A percentile compares a stretch with the other conserved stretches of the same genome.
Evolutionary conservation across 1,140 invertebrate species (phyloP).

Genomic region (Drosophila prosaltans): DNA sequence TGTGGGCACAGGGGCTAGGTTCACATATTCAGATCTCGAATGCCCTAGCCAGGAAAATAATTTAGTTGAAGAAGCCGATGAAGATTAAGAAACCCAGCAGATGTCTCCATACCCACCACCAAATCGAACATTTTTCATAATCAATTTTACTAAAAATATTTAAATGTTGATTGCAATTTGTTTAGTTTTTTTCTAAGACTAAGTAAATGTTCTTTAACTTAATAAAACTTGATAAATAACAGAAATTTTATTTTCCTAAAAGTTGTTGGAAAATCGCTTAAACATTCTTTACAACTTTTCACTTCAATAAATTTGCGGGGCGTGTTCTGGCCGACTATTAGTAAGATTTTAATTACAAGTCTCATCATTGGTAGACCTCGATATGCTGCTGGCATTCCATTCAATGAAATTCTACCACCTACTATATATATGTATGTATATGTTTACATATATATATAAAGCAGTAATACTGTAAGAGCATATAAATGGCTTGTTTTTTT

Average conservation of each 20-base stretch:
- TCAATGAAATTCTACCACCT: neutral
- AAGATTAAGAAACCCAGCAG: too few species aligned
- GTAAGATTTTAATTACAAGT: slow-evolving; percentile 56
- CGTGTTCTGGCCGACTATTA: slow-evolving; percentile 13
- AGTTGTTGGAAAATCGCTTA: neutral
- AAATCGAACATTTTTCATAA: too few species aligned
- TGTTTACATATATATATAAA: slow-evolving; percentile 59
- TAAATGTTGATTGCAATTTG: too few species aligned
- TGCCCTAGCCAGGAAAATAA: too few species aligned
- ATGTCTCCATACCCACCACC: too few species aligned
- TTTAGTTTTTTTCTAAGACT: too few species aligned
- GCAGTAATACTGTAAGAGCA: slow-evolving; percentile 24
- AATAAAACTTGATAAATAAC: too few species aligned
- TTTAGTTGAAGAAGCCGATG: too few species aligned
- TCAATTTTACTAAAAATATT: too few species aligned
- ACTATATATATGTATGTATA: slow-evolving; percentile 58
- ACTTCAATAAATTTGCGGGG: slow-evolving; percentile 9
- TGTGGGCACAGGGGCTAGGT: slow-evolving; percentile 89
- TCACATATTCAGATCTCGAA: too few species aligned
- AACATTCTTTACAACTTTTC: neutral
- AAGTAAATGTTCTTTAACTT: too few species aligned
- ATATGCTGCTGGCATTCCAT: neutral
- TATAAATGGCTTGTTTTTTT: slow-evolving; percentile 21
- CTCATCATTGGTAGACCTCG: slow-evolving; percentile 37
- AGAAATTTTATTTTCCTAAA: too few species aligned